Conservation (phyloP, 2,888 invertebrate species). For the Noctua comes region DNA sequence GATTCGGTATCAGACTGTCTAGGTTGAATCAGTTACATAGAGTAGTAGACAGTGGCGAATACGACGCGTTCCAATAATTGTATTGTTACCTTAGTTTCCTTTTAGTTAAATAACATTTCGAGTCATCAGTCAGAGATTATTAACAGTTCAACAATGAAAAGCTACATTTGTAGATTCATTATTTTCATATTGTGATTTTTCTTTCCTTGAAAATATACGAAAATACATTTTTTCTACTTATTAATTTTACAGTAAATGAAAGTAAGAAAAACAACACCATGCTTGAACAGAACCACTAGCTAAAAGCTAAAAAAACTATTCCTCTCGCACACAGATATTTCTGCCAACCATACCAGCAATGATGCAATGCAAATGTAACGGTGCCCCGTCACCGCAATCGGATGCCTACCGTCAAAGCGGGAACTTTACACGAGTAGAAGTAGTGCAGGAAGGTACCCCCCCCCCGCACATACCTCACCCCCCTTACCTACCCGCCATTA, state of each 20-base stretch:
- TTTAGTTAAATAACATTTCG: not conserved
- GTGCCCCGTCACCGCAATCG: conserved; percentile 72
- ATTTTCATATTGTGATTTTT: not conserved
- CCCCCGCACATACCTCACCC: conserved; percentile 16
- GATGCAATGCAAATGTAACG: conserved; percentile 85
- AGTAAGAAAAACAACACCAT: not conserved
- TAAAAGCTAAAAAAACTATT: conserved; percentile 5
- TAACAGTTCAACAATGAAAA: not conserved
- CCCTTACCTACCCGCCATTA: conserved; percentile 47
- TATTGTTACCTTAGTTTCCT: not conserved
- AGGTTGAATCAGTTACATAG: not conserved
- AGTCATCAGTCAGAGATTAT: not conserved
- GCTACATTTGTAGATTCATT: not conserved
- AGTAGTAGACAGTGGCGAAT: not conserved
- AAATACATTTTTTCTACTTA: no score
- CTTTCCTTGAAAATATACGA: not conserved
- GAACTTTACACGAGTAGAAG: conserved; percentile 61
- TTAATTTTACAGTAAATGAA: no score
- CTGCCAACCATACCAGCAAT: conserved; percentile 71
- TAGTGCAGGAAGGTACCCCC: conserved; percentile 58
- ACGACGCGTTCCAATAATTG: not conserved
- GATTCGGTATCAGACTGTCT: not conserved
- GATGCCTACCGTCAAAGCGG: conserved; percentile 67
- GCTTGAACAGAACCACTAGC: not conserved
- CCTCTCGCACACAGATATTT: conserved; percentile 24